These are phyloP conservation scores for Steinernema hermaphroditum DNA, from an alignment of 2,888 invertebrate species.

Conservation along the genomic window DNA sequence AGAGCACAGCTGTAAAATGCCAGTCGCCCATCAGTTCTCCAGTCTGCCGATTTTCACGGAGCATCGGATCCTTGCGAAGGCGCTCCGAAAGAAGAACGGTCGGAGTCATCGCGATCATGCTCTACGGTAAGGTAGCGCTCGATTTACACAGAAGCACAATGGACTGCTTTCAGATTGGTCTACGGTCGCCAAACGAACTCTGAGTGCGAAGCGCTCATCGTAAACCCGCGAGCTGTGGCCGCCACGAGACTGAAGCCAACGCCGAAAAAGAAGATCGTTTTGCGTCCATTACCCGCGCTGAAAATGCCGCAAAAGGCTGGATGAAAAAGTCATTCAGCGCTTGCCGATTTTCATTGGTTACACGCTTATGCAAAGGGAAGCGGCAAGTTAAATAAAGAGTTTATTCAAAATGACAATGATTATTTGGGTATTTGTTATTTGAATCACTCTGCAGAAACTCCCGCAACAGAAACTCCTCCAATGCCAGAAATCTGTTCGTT, in stretches of 20 bases:
- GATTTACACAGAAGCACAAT: background rate
- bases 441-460: no score
- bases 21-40: background rate
- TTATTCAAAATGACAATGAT: no score
- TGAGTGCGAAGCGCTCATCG: background rate
- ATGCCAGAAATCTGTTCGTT: no score
- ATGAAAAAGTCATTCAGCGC: slow-evolving; percentile 9
- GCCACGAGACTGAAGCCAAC: background rate
- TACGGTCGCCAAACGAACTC: background rate
- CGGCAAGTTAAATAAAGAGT: no score
- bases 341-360: no score
- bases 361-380: no score
- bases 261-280: background rate
- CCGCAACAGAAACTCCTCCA: no score
- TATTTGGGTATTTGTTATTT: no score
- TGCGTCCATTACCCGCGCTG: background rate
- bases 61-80: background rate
- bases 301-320: no score
- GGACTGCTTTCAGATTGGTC: background rate
- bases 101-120: background rate
- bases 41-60: background rate
- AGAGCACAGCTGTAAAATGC: background rate
- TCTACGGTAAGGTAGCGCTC: background rate
- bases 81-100: background rate
- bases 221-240: background rate